Conservation (phyloP, 2,888 invertebrate genomes). For the Volucella inanis region DNA sequence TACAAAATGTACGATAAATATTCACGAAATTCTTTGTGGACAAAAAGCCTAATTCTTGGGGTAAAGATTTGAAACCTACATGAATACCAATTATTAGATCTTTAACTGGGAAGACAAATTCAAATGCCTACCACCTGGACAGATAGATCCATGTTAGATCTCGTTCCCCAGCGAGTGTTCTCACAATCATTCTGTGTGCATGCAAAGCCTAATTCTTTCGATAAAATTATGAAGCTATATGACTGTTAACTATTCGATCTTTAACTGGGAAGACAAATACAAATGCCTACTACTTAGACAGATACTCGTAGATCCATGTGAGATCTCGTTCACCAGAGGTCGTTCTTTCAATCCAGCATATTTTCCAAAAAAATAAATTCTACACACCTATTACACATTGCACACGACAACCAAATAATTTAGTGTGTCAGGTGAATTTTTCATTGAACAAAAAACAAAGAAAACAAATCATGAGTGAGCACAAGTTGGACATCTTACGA, state of each 20-base stretch:
- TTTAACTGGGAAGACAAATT: conserved; percentile 55
- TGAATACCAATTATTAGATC: conserved; percentile 46
- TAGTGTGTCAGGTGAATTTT: conserved; percentile 65
- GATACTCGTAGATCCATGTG: conserved; percentile 24
- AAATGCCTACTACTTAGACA: conserved; percentile 39
- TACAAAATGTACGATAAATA: conserved; percentile 50
- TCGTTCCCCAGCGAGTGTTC: background rate
- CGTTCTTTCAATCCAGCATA: conserved; percentile 22
- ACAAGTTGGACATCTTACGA: background rate
- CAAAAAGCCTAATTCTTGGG: conserved; percentile 14
- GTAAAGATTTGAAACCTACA: conserved; percentile 16
- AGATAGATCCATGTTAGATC: conserved; percentile 34
- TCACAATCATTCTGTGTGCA: conserved; percentile 17
- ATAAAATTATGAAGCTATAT: conserved; percentile 20
- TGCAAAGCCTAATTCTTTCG: conserved; percentile 16
- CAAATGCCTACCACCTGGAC: conserved; percentile 41
- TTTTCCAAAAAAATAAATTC: conserved; percentile 30
- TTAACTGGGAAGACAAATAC: conserved; percentile 54
- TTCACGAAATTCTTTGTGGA: conserved; percentile 37
- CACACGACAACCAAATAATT: conserved; percentile 45
- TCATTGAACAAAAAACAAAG: conserved; percentile 35
- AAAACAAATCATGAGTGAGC: background rate
- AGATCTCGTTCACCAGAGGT: background rate
- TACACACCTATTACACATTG: background rate
- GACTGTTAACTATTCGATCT: conserved; percentile 46